These are phyloP conservation scores for Drosophila prolongata DNA, from an alignment of 2,888 invertebrate species.

Conservation along the genomic window DNA sequence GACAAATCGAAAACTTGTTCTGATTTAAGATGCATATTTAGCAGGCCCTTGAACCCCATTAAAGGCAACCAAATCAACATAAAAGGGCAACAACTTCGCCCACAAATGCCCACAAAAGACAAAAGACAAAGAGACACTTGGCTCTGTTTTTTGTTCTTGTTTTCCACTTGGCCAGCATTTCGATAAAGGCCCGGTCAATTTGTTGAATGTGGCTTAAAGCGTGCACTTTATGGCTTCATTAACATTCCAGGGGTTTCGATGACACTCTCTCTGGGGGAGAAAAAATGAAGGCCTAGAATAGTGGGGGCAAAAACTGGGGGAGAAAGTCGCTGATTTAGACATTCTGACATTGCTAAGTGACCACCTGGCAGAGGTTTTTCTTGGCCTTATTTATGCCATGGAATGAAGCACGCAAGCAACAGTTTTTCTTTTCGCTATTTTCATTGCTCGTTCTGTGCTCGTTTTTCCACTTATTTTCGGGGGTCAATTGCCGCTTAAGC, in stretches of 20 bases:
- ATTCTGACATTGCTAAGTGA: constrained; percentile 39
- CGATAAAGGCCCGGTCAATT: constrained; percentile 50
- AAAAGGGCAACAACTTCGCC: constrained; percentile 20
- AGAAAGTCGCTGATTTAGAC: constrained; percentile 28
- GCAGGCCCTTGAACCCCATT: constrained; percentile 20
- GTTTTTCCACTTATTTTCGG: constrained; percentile 18
- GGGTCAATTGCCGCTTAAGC: constrained; percentile 60
- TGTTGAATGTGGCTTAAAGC: constrained; percentile 56
- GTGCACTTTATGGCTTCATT: constrained; percentile 75
- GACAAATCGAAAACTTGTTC: constrained; percentile 6
- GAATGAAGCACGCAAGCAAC: constrained; percentile 34
- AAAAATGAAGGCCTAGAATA: not conserved
- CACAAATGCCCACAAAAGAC: constrained; percentile 7
- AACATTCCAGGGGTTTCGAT: constrained; percentile 67
- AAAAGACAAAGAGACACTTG: constrained; percentile 15
- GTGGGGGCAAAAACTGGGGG: not conserved
- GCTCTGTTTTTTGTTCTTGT: constrained; percentile 14
- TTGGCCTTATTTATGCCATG: constrained; percentile 51
- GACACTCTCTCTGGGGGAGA: constrained; percentile 26
- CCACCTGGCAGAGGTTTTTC: constrained; percentile 29
- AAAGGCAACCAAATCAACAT: constrained; percentile 29
- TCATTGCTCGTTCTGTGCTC: not conserved
- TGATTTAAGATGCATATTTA: constrained; percentile 9
- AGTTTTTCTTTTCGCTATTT: constrained; percentile 12
- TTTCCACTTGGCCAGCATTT: constrained; percentile 42